phyloP scores from a whole-genome alignment of 2,888 invertebrate species.

The Agonopterix alstromeriana region DNA sequence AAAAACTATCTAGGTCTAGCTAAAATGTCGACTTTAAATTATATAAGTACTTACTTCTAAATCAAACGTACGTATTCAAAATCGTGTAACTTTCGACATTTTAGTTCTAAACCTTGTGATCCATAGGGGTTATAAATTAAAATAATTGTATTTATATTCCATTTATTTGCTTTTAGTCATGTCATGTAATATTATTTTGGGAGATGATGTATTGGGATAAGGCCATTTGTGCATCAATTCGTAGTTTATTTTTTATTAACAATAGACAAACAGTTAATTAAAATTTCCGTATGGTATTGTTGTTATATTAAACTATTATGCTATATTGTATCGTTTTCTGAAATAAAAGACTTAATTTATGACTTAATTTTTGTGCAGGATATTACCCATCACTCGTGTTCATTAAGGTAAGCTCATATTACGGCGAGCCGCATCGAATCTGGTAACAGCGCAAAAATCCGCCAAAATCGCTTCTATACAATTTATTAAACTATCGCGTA shows the following conservation, averaged over 20 bases:
- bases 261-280: slow-evolving; percentile 25
- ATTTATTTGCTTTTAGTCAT: slow-evolving; percentile 18
- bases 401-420: too few species aligned
- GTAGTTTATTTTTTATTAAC: slow-evolving; percentile 37
- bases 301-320: slow-evolving; percentile 67
- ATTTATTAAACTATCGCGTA: too few species aligned
- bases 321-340: slow-evolving; percentile 74
- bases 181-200: slow-evolving; percentile 24
- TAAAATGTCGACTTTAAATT: too few species aligned
- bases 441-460: too few species aligned
- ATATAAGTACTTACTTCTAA: too few species aligned
- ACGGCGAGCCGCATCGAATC: too few species aligned
- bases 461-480: too few species aligned
- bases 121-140: neutral
- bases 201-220: slow-evolving; percentile 35
- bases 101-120: neutral
- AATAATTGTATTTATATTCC: neutral
- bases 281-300: slow-evolving; percentile 45
- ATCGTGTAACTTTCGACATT: too few species aligned
- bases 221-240: slow-evolving; percentile 27
- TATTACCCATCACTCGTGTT: too few species aligned
- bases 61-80: too few species aligned
- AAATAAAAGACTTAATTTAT: slow-evolving; percentile 74
- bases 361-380: slow-evolving; percentile 12
- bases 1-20: too few species aligned